Percentiles rank a stretch among this genome's conserved stretches.
phyloP scores from a whole-genome alignment of 2,113 vertebrate species.

The Cairina moschata region DNA sequence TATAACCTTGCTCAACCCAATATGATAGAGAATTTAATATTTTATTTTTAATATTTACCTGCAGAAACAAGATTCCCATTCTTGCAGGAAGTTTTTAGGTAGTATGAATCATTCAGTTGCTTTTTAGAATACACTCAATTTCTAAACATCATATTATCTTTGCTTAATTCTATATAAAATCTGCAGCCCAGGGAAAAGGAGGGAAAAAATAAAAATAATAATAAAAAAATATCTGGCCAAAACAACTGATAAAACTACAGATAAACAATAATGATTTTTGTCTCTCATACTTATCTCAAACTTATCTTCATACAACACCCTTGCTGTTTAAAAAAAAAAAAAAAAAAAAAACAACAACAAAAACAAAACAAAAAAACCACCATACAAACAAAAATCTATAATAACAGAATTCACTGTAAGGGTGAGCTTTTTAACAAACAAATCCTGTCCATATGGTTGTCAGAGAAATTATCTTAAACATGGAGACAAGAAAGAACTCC shows the following conservation, averaged over 20 bases:
- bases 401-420: not conserved
- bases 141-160: not conserved
- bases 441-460: not conserved
- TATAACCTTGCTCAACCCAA: not conserved
- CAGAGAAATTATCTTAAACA: slow-evolving; percentile 47
- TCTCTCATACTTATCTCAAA: not conserved
- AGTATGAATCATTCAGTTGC: not conserved
- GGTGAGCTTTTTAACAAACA: not conserved
- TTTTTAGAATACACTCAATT: not conserved
- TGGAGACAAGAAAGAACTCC: slow-evolving; percentile 30
- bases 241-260: not conserved
- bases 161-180: not conserved
- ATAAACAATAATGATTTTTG: not conserved
- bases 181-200: not conserved
- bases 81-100: not conserved
- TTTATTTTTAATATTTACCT: not conserved
- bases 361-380: too few species aligned
- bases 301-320: not conserved
- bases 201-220: not conserved
- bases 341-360: not conserved
- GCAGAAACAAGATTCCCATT: not conserved
- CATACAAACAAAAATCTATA: too few species aligned
- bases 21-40: not conserved
- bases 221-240: not conserved
- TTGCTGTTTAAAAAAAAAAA: not conserved